Evolutionary conservation across 1,140 invertebrate genomes (phyloP), one percentile per base, ranked within the genome.

Genomic region (Eriosoma lanigerum): DNA sequence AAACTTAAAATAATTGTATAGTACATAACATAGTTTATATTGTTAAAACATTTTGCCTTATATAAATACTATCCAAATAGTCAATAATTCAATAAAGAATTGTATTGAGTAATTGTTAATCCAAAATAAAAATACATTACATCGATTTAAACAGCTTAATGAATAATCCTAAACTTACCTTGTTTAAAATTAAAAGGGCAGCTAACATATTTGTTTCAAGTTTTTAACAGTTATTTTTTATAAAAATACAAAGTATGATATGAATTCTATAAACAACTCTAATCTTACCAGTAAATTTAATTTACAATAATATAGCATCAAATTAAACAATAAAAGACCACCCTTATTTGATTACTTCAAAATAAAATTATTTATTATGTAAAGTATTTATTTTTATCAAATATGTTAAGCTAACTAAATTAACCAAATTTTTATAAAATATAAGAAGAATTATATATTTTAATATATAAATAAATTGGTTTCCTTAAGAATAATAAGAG

Each of bases 101-200:
- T 29, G 24, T 6, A 52, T 12, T 52, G 17, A n/a, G n/a, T 29
- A 8, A 19, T 62, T 29, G 19, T 17, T 32, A 32, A 32, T 19
- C 24, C 21, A 62, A 62, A 32, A 32, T 5, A 29, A 62, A 62
- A 32, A 29, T 62, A 17, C 0, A 62, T 32, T 52, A 52, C 21
- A 50, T 50, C 26, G 38, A 12, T 56, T 21, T 70, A 70, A 44
- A 12, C 50, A 72, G 3, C 24, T 32, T 32, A 32, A 52, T 52
- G 21, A 46, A 26, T 78, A 46, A 46, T 62, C 75, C 75, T 78
- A 48, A 78, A 78, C 75, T 78, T 78, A 78, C 75, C 75, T 78
- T 29, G 17, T 29, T 60, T 62, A 26, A 48, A 78, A 62, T 60
- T 44, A 58, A 76, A 62, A 78, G 38, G 46, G 29, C 60, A 5